Conservation (phyloP, 2,113 vertebrate genomes). For the Oreocharis arfaki region DNA sequence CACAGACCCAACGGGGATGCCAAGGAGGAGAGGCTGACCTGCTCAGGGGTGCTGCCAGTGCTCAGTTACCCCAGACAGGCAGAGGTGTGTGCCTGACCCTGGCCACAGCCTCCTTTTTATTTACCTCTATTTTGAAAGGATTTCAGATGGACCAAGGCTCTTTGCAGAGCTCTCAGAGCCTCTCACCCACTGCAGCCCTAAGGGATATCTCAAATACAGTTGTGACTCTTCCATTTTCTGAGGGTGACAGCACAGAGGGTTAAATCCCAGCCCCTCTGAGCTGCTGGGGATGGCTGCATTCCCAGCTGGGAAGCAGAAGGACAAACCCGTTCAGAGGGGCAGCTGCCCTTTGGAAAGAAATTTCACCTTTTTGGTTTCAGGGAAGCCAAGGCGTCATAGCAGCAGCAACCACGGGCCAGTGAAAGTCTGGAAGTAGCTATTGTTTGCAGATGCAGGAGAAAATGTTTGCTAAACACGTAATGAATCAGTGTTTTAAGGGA, state of each 20-base stretch:
- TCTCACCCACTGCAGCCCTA: background rate
- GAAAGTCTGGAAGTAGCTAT: constrained; percentile 49
- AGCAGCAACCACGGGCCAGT: background rate
- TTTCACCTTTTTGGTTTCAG: background rate
- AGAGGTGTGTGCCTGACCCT: background rate
- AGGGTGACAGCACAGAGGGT: background rate
- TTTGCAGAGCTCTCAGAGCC: background rate
- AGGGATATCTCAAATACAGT: background rate
- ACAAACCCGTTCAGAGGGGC: background rate
- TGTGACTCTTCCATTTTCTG: background rate
- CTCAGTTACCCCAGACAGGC: background rate
- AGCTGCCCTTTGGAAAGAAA: background rate
- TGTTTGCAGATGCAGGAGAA: constrained; percentile 45
- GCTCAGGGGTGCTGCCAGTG: background rate
- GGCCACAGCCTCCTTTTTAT: background rate
- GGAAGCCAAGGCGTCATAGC: background rate
- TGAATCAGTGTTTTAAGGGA: constrained; percentile 45
- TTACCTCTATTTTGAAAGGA: background rate
- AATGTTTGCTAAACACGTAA: constrained; percentile 44
- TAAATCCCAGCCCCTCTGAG: background rate
- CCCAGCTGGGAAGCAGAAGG: background rate
- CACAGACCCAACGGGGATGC: background rate
- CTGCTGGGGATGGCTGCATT: background rate
- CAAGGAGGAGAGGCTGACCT: background rate
- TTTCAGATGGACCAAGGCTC: accelerated